Base-by-base conservation (phyloP, 2,797 vertebrate genomes). In the Chaenodraco wilsoni region DNA sequence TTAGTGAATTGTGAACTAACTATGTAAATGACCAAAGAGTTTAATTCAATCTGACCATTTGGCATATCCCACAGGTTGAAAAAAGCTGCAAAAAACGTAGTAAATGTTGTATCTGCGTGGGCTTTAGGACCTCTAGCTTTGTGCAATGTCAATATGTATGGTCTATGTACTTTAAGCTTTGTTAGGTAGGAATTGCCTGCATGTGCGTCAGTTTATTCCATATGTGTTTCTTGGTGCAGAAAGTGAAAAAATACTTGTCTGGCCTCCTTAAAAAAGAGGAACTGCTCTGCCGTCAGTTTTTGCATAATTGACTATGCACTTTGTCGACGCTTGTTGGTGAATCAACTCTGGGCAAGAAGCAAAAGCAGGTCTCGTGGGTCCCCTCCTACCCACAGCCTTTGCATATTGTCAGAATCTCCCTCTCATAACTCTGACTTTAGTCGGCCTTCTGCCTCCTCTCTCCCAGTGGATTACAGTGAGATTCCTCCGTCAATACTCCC, bases 401-500 rank as follows among this genome's bases (percentile, higher is more conserved):
- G 48, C 85, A 75, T 31, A 74, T 3, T 43, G 55, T 74, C 60
- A 57, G 64, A 64, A 21, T 79, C 58, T 70, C 48, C 52, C 45
- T 70, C 50, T 72, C 43, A 56, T 21, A 74, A 14, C 51, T 74
- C 60, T 12, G 27, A 59, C 66, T 77, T 64, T 19, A 83, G 68
- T 59, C 21, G 1, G 62, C 48, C 37, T 52, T 23, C 57, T 65
- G 51, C 54, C 65, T 64, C 27, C 69, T 75, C 37, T 13, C 63
- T 67, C 54, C 65, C 61, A 14, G 72, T 69, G 84, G 77, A 87
- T 88, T 86, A 88, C 49, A 67, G 40, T 70, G 71, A 76, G 51
- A 77, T 67, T 76, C 68, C 19, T 78, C 65, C 13, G 69, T 87
- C 83, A 78, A 83, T 87, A 84, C 61, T 66, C 40, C 54, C 82